Evolutionary conservation across 1,140 invertebrate genomes (phyloP).

Genomic region (Caenorhabditis elegans): DNA sequence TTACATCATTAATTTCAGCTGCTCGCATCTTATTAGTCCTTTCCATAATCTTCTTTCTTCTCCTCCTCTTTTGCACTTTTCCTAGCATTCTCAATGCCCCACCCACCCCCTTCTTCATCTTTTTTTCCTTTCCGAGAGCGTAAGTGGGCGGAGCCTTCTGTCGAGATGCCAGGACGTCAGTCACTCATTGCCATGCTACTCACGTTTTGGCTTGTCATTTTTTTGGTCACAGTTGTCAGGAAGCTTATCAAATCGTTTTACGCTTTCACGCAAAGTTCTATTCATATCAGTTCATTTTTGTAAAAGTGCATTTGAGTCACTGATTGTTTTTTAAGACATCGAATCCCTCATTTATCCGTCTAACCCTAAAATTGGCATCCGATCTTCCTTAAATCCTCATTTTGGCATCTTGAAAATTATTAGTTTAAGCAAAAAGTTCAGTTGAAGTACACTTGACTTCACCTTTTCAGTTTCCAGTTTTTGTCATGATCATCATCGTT

Average conservation of each 20-base stretch:
- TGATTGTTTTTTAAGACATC: not conserved
- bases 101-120: not conserved
- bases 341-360: not conserved
- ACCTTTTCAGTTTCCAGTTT: not conserved
- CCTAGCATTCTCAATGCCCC: not conserved
- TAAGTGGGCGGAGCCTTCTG: constrained; percentile 3
- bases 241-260: constrained; percentile 2
- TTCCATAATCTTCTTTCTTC: not conserved
- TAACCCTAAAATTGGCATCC: not conserved
- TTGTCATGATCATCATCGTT: not conserved
- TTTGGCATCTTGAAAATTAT: no score
- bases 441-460: not conserved
- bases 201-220: not conserved
- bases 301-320: not conserved
- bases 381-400: not conserved
- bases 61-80: constrained; percentile 11
- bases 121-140: constrained; percentile 11
- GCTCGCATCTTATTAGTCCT: not conserved
- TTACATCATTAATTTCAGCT: constrained; percentile 6
- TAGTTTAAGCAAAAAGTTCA: not conserved
- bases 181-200: not conserved
- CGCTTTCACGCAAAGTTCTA: not conserved
- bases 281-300: no score
- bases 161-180: constrained; percentile 15
- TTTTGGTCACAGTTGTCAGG: not conserved